Conservation (phyloP, 1,140 invertebrate genomes). For the Mizuhopecten yessoensis region DNA sequence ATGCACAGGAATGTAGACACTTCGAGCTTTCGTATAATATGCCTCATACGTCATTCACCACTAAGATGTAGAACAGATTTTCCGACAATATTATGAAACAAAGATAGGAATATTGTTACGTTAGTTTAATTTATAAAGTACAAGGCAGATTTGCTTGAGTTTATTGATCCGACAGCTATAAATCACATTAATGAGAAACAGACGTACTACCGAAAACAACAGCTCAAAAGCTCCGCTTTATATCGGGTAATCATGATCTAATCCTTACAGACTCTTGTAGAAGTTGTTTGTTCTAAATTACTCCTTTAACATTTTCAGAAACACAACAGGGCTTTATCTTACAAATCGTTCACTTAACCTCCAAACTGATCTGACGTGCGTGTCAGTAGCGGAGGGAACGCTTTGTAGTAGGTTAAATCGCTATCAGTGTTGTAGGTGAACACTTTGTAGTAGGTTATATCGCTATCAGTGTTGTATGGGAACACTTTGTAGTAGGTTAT, state of each 20-base stretch:
- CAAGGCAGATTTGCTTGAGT: background rate
- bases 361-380: background rate
- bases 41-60: background rate
- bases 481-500: too few relatives aligned
- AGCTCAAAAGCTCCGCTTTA: background rate
- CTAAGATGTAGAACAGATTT: background rate
- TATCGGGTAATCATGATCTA: background rate
- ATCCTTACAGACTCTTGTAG: background rate
- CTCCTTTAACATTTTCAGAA: background rate
- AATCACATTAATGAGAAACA: background rate
- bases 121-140: background rate
- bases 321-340: background rate
- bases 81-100: background rate
- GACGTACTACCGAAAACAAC: background rate
- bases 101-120: background rate
- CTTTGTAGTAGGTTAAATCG: background rate
- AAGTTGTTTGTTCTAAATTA: background rate
- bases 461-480: background rate
- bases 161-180: conserved; percentile 17
- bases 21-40: background rate
- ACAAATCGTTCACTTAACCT: background rate
- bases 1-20: too few relatives aligned
- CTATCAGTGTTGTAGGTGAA: background rate
- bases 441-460: too few relatives aligned
- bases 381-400: too few relatives aligned